phyloP scores from a whole-genome alignment of 2,113 vertebrate genomes.

The Atherinomorus stipes region DNA sequence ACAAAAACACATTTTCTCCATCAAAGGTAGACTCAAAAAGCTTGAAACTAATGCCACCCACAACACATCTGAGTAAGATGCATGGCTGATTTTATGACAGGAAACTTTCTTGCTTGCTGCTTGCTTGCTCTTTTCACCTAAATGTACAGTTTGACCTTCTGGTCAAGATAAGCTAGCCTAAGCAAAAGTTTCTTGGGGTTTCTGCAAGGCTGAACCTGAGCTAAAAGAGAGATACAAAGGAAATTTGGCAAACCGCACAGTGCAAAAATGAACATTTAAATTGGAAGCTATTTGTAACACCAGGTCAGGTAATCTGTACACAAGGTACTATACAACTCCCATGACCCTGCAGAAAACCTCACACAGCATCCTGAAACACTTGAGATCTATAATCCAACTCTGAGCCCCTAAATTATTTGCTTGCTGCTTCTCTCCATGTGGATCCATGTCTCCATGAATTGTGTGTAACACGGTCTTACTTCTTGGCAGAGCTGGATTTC shows the following conservation, averaged over 20 bases:
- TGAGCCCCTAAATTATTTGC: conserved; percentile 18
- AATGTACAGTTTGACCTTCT: conserved; percentile 7
- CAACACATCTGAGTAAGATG: conserved; percentile 29
- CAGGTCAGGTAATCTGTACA: conserved; percentile 7
- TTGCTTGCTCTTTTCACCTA: conserved; percentile 15
- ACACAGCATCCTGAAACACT: neutral
- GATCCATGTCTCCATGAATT: neutral
- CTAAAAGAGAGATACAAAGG: neutral
- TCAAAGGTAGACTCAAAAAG: conserved; percentile 13
- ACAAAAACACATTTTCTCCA: neutral
- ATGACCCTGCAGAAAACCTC: conserved; percentile 14
- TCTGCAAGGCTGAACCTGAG: neutral
- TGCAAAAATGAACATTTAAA: conserved; percentile 31
- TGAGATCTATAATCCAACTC: conserved; percentile 25
- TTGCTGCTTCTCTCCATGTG: conserved; percentile 2
- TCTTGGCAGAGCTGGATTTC: neutral
- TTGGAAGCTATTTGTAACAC: conserved; percentile 12
- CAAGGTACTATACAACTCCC: conserved; percentile 21
- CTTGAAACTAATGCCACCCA: conserved; percentile 11
- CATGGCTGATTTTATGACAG: conserved; percentile 27
- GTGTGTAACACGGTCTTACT: neutral
- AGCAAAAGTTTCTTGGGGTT: no score
- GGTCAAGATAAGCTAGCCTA: neutral
- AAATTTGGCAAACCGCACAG: conserved; percentile 6
- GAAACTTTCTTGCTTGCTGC: conserved; percentile 24